Percentiles rank a stretch among this genome's conserved stretches.
Conservation (phyloP, 30 jellyfish, hydroid and myxozoan species). For the Cassiopea andromeda region DNA sequence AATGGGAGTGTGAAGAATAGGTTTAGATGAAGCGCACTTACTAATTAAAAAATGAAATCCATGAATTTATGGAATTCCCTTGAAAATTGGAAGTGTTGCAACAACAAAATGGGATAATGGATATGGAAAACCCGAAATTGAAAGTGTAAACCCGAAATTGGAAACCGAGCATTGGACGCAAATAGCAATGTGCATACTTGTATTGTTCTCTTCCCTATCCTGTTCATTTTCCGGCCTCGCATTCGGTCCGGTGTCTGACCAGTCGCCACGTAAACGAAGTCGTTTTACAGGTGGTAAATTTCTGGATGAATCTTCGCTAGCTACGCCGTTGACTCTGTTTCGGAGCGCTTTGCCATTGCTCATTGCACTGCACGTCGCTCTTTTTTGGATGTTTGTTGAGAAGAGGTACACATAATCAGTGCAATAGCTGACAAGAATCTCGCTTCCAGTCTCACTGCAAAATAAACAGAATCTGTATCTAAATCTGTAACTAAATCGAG, state of each 20-base stretch:
- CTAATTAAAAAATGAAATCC: no score
- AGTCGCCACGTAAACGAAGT: constrained; percentile 91
- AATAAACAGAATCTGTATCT: not conserved
- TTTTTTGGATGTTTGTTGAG: constrained; percentile 46
- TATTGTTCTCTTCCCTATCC: constrained; percentile 30
- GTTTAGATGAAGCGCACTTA: no score
- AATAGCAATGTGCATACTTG: constrained; percentile 2
- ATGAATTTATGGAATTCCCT: no score
- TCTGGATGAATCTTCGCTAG: constrained; percentile 4
- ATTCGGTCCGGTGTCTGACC: constrained; percentile 98
- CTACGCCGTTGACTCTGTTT: not conserved
- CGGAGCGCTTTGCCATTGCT: not conserved
- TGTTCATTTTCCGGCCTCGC: constrained; percentile 88
- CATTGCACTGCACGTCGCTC: not conserved
- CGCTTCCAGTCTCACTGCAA: constrained; percentile 78
- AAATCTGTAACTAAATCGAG: no score
- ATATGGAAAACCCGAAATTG: no score
- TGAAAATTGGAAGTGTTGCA: no score
- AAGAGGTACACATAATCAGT: constrained; percentile 80
- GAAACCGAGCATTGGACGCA: no score
- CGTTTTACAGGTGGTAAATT: constrained; percentile 79
- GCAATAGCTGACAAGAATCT: constrained; percentile 83
- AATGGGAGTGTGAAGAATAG: no score
- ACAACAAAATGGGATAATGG: no score
- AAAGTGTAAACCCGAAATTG: no score